Conservation (phyloP, 2,888 invertebrate genomes). For the Xestia ashworthii region DNA sequence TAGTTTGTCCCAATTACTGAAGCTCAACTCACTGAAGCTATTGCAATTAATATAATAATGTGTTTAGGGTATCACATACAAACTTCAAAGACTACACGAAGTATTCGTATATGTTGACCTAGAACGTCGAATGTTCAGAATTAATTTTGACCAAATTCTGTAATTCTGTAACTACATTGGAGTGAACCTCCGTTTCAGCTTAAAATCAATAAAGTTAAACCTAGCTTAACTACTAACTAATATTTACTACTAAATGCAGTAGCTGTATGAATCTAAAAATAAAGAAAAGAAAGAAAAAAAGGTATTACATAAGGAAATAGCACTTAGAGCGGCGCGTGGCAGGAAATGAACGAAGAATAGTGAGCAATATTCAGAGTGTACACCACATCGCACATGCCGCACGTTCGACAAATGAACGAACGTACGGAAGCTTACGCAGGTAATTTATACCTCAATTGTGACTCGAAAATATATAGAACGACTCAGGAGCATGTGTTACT, state of each 20-base stretch:
- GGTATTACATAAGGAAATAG: slow-evolving; percentile 23
- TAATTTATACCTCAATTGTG: slow-evolving; percentile 65
- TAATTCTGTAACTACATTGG: not conserved
- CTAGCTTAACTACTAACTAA: not conserved
- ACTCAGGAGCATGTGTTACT: slow-evolving; percentile 40
- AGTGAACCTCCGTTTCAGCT: not conserved
- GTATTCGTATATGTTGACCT: slow-evolving; percentile 6
- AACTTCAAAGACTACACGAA: slow-evolving; percentile 28
- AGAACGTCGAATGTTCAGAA: slow-evolving; percentile 14
- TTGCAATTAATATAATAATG: slow-evolving; percentile 23
- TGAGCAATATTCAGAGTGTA: slow-evolving; percentile 41
- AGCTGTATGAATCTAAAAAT: not conserved
- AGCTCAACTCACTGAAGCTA: slow-evolving; percentile 11
- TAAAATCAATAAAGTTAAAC: not conserved
- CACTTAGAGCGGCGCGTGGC: not conserved
- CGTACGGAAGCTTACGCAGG: slow-evolving; percentile 43
- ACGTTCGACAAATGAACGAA: slow-evolving; percentile 62
- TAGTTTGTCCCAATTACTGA: slow-evolving; percentile 25
- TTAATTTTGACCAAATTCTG: slow-evolving; percentile 15
- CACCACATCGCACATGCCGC: slow-evolving; percentile 38
- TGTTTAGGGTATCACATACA: not conserved
- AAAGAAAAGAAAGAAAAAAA: not conserved
- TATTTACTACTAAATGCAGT: not conserved
- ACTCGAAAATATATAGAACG: slow-evolving; percentile 52
- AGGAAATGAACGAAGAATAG: slow-evolving; percentile 43